Base-by-base conservation (phyloP, 2,797 vertebrate genomes). In the Acanthopagrus latus region DNA sequence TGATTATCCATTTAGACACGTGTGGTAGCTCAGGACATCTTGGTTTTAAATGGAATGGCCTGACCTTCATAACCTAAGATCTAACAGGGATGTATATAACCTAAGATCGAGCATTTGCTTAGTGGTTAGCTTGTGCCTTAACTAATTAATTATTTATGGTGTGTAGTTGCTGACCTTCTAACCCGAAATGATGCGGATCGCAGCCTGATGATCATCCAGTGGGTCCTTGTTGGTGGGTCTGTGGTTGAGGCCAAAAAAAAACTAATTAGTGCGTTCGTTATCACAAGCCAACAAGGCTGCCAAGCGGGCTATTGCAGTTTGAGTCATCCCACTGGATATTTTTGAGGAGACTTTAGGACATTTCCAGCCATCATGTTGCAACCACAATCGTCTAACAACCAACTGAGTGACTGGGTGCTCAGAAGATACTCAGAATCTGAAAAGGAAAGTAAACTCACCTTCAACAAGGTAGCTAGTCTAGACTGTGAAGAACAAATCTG, bases 1-100 rank as follows among this genome's bases (percentile, higher is more conserved):
- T 71, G 60, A 72, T 86, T 71, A 85, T 71, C 66, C 62, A 67
- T 59, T 81, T 51, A 59, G 51, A 75, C 52, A 57, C 50, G 20
- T 66, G 60, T 29, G 7, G 9, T 20, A 10, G 8, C 51, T 33
- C 25, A 46, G 51, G 23, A 72, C 38, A 21, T 27, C 8, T 38
- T 38, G 12, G 50, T 44, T 21, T 21, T 48, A 65, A 65, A 57
- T 73, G 46, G 11, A 60, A 41, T 7, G 23, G 4, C 3, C 3
- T 68, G 74, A 70, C 27, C 47, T 23, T 29, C 1, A 14, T 25
- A 44, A 23, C 62, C 27, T 4, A 11, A 44, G 51, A 67, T 21
- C 38, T 54, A 60, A 81, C 51, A 56, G 66, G 6, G 41, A 16
- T 23, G 5, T 2, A 3, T 33, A 48, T 55, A 25, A 74, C 6